Evolutionary conservation across 2,888 invertebrate species (phyloP).

Genomic region (Hedychridium roseum): DNA sequence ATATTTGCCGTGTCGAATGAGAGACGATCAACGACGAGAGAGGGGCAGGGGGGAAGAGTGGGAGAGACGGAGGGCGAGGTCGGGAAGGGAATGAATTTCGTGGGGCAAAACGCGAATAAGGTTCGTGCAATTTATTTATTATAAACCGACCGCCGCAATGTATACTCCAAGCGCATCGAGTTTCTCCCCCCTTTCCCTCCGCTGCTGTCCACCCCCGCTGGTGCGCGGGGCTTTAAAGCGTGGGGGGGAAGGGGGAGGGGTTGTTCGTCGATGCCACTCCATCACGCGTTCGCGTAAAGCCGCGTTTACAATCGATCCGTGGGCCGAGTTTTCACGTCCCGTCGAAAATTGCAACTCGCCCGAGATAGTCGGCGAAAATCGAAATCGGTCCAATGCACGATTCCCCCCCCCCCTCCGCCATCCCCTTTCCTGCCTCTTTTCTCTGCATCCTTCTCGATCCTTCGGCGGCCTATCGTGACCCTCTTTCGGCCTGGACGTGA

Average conservation of each 20-base stretch:
- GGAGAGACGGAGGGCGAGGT: not conserved
- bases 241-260: not conserved
- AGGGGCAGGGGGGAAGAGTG: slow-evolving; percentile 2
- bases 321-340: slow-evolving; percentile 16
- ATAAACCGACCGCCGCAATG: slow-evolving; percentile 47
- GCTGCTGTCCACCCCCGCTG: slow-evolving; percentile 5
- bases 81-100: slow-evolving; percentile 21
- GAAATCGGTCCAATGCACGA: too few species aligned
- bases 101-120: slow-evolving; percentile 50
- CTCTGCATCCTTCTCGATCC: not conserved
- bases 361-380: too few species aligned
- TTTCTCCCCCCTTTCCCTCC: not conserved
- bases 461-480: not conserved
- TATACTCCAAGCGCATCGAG: slow-evolving; percentile 22
- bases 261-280: slow-evolving; percentile 32
- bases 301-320: slow-evolving; percentile 37
- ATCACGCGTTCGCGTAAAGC: slow-evolving; percentile 19
- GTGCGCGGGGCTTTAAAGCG: not conserved
- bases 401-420: not conserved
- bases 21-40: slow-evolving; percentile 7
- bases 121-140: slow-evolving; percentile 57
- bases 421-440: not conserved
- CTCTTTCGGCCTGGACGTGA: slow-evolving; percentile 22
- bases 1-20: slow-evolving; percentile 50
- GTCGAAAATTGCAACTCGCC: slow-evolving; percentile 35